These are phyloP conservation scores for Diloba caeruleocephala DNA, from an alignment of 2,888 invertebrate species.

Conservation along the genomic window DNA sequence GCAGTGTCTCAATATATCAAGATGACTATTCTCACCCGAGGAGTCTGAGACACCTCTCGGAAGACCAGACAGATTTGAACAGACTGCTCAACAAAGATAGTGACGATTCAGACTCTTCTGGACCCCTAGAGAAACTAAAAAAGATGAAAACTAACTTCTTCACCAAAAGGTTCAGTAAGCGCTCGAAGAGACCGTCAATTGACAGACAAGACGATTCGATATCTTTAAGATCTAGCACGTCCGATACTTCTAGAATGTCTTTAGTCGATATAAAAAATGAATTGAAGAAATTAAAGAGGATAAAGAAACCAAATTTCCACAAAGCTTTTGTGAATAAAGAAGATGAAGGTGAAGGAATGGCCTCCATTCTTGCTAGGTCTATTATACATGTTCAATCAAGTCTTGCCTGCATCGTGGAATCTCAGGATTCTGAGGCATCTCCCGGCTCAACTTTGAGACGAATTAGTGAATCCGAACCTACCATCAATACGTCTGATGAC, in stretches of 20 bases:
- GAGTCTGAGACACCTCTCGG: conserved; percentile 77
- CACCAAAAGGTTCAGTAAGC: conserved; percentile 89
- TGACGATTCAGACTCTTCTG: conserved; percentile 81
- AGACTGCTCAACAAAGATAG: conserved; percentile 87
- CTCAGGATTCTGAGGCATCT: conserved; percentile 84
- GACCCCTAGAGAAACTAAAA: conserved; percentile 87
- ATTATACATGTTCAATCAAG: conserved; percentile 90
- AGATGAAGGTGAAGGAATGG: conserved; percentile 90
- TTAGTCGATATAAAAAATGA: conserved; percentile 79
- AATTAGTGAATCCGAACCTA: conserved; percentile 82
- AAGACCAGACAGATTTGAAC: conserved; percentile 82
- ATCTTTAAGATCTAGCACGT: conserved; percentile 86
- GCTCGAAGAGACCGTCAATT: conserved; percentile 75
- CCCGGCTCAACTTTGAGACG: conserved; percentile 77
- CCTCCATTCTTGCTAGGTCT: conserved; percentile 91
- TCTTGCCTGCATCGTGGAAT: conserved; percentile 89
- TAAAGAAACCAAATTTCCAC: conserved; percentile 79
- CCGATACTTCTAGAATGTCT: conserved; percentile 83
- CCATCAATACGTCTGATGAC: conserved; percentile 69
- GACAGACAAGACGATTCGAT: conserved; percentile 87
- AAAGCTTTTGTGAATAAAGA: conserved; percentile 73
- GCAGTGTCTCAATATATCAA: conserved; percentile 77
- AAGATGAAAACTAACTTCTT: conserved; percentile 90
- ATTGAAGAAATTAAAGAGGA: conserved; percentile 78
- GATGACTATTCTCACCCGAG: conserved; percentile 75